These are phyloP conservation scores for Zosterops hypoxanthus DNA, from an alignment of 2,113 vertebrate species.

Conservation along the genomic window DNA sequence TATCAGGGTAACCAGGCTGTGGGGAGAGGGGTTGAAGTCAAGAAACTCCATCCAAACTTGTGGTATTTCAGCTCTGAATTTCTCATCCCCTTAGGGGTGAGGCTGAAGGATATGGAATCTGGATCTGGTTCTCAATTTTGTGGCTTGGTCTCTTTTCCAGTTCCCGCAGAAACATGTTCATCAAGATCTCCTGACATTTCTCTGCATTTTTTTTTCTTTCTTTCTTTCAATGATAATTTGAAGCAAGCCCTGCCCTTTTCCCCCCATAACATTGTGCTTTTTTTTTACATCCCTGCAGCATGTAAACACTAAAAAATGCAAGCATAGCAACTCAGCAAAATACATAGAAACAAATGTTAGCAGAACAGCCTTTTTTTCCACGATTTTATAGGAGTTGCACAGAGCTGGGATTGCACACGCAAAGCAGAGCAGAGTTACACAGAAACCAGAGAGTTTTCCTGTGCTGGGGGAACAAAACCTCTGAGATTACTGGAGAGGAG, in stretches of 20 bases:
- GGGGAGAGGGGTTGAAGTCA: background rate
- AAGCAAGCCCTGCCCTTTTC: constrained; percentile 48
- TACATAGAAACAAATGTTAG: background rate
- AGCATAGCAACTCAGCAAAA: constrained; percentile 37
- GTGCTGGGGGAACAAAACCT: background rate
- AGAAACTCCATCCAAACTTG: constrained; percentile 4
- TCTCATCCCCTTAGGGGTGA: constrained; percentile 44
- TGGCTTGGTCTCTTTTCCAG: constrained; percentile 53
- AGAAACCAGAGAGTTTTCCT: background rate
- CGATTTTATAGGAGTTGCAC: background rate
- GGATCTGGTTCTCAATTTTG: constrained; percentile 25
- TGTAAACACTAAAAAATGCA: constrained; percentile 47
- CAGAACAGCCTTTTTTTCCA: background rate
- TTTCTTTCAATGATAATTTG: constrained; percentile 14
- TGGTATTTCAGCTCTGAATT: constrained; percentile 25
- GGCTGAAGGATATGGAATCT: constrained; percentile 44
- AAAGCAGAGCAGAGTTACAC: background rate
- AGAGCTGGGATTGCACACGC: background rate
- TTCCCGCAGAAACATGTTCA: constrained; percentile 55
- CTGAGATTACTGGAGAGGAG: background rate
- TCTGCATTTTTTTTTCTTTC: background rate
- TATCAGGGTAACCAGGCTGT: background rate
- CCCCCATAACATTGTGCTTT: background rate
- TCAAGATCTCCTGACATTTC: constrained; percentile 44
- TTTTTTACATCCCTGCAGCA: constrained; percentile 21